phyloP scores from a whole-genome alignment of 2,888 invertebrate species.

The Argyresthia albistria region DNA sequence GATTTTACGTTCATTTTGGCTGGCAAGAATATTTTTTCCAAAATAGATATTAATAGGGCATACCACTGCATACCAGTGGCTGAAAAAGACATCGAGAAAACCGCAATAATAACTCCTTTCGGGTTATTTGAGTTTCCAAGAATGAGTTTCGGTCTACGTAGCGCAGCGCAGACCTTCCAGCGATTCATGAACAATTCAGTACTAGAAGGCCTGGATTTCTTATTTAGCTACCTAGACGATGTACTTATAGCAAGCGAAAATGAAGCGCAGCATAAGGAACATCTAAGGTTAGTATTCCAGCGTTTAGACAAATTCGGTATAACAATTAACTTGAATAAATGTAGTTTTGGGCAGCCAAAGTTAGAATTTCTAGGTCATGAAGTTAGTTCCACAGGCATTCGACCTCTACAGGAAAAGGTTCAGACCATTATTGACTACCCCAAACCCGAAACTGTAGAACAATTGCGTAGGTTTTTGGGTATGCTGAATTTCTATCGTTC shows the following conservation, averaged over 20 bases:
- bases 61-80: slow-evolving; percentile 31
- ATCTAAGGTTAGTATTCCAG: slow-evolving; percentile 12
- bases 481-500: slow-evolving; percentile 28
- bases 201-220: slow-evolving; percentile 15
- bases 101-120: slow-evolving; percentile 29
- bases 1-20: slow-evolving; percentile 16
- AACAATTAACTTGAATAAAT: slow-evolving; percentile 12
- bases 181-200: slow-evolving; percentile 19
- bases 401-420: slow-evolving; percentile 9
- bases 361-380: slow-evolving; percentile 13
- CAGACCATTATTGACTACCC: slow-evolving; percentile 11
- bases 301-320: slow-evolving; percentile 12
- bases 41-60: slow-evolving; percentile 25
- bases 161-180: slow-evolving; percentile 26
- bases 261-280: slow-evolving; percentile 9
- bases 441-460: slow-evolving; percentile 4
- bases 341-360: slow-evolving; percentile 9
- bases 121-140: slow-evolving; percentile 23
- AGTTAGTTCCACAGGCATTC: slow-evolving; percentile 8
- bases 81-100: slow-evolving; percentile 27
- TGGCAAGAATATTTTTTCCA: slow-evolving; percentile 19
- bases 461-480: slow-evolving; percentile 15
- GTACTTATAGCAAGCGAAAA: slow-evolving; percentile 17
- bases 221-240: slow-evolving; percentile 23
- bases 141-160: slow-evolving; percentile 27